These are phyloP conservation scores for Ctenopoma kingsleyae DNA, from an alignment of 2,797 vertebrate species.

Conservation along the genomic window DNA sequence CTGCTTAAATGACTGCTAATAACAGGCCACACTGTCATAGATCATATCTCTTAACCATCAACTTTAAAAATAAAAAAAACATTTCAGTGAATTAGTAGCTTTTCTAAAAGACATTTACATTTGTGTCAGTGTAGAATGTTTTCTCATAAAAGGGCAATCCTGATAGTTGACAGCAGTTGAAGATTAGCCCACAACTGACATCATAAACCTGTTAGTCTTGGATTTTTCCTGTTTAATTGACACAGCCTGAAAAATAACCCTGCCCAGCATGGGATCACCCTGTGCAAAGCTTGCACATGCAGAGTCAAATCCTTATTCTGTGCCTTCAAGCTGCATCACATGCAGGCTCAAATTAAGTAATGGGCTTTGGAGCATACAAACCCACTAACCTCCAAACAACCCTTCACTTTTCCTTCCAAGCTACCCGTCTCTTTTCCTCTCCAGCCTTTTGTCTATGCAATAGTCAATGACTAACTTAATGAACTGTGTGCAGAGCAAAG, in stretches of 20 bases:
- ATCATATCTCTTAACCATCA: slow-evolving; percentile 11
- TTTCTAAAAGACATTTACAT: slow-evolving; percentile 9
- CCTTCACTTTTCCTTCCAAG: slow-evolving; percentile 41
- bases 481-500: slow-evolving; percentile 84
- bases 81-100: slow-evolving; percentile 6
- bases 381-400: slow-evolving; percentile 49
- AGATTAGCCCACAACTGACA: slow-evolving; percentile 53
- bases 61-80: background rate
- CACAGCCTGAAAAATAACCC: slow-evolving; percentile 25
- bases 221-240: slow-evolving; percentile 49
- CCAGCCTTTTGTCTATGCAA: slow-evolving; percentile 68
- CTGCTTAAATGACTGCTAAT: background rate
- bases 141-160: slow-evolving; percentile 31
- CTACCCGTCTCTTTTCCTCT: slow-evolving; percentile 34
- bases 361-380: slow-evolving; percentile 61
- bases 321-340: slow-evolving; percentile 66
- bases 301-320: slow-evolving; percentile 57
- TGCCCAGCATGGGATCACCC: slow-evolving; percentile 18
- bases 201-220: slow-evolving; percentile 46
- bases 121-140: slow-evolving; percentile 8
- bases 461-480: slow-evolving; percentile 85
- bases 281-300: slow-evolving; percentile 55
- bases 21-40: background rate
- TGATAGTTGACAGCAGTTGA: slow-evolving; percentile 49
- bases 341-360: slow-evolving; percentile 76